These are phyloP conservation scores for Megalops cyprinoides DNA, from an alignment of 2,797 vertebrate species.

Conservation along the genomic window DNA sequence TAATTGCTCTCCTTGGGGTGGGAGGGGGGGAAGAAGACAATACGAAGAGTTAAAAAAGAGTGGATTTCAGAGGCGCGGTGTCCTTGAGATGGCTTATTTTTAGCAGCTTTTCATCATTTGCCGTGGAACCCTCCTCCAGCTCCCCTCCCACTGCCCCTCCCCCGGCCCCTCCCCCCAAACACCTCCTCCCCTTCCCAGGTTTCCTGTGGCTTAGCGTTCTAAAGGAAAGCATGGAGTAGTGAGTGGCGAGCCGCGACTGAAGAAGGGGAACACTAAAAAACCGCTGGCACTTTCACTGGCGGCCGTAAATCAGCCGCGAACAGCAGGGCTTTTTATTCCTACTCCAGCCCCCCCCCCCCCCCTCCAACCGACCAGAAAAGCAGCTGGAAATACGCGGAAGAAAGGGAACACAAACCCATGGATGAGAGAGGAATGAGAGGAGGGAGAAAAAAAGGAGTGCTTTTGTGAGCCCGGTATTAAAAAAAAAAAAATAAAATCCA, in stretches of 20 bases:
- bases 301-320: background rate
- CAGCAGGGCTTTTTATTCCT: background rate
- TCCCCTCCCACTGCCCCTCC: background rate
- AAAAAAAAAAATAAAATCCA: no score
- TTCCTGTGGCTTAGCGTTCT: no score
- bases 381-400: background rate
- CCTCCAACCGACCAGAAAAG: background rate
- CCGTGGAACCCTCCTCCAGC: background rate
- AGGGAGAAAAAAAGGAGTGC: no score
- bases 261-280: background rate
- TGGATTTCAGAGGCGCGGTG: background rate
- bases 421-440: background rate
- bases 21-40: constrained; percentile 13
- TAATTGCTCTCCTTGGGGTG: constrained; percentile 44
- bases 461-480: no score
- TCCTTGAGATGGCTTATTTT: constrained; percentile 3
- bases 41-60: background rate
- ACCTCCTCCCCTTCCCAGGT: no score
- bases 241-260: no score
- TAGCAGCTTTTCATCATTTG: constrained; percentile 10
- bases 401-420: background rate
- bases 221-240: no score
- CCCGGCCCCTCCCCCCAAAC: background rate
- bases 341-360: background rate
- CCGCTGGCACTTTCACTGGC: background rate